phyloP scores from a whole-genome alignment of 2,888 invertebrate genomes.

The Neuroscelio doddi region DNA sequence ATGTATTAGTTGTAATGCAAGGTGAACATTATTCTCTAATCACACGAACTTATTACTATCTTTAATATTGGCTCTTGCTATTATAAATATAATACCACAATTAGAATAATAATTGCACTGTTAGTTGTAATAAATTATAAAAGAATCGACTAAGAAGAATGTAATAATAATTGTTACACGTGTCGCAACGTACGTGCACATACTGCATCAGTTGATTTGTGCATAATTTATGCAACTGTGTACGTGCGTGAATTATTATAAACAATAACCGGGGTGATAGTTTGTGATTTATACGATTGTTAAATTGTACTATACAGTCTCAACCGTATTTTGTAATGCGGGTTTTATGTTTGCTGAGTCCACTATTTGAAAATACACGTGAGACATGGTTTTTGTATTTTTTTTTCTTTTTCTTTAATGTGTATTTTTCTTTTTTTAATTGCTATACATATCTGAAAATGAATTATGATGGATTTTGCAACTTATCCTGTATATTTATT shows the following conservation, averaged over 20 bases:
- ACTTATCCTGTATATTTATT: too few species aligned
- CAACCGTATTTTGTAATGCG: neutral
- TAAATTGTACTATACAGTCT: constrained; percentile 26
- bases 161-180: constrained; percentile 15
- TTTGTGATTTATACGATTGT: constrained; percentile 46
- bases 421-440: too few species aligned
- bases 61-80: constrained; percentile 5
- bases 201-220: constrained; percentile 16
- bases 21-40: constrained; percentile 13
- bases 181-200: constrained; percentile 2
- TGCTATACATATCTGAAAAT: too few species aligned
- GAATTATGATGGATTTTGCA: too few species aligned
- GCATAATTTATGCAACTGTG: constrained; percentile 15
- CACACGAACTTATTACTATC: constrained; percentile 11
- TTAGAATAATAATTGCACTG: constrained; percentile 1
- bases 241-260: constrained; percentile 27
- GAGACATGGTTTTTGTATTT: too few species aligned
- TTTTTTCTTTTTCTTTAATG: too few species aligned
- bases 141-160: neutral
- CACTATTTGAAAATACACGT: too few species aligned
- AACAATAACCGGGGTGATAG: constrained; percentile 28
- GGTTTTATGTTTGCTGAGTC: neutral
- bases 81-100: constrained; percentile 13
- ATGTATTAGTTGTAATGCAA: neutral
- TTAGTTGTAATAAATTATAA: constrained; percentile 1